Evolutionary conservation across 92 coral and sea anemone species (phyloP).

Genomic region (Zoanthus solanderi): DNA sequence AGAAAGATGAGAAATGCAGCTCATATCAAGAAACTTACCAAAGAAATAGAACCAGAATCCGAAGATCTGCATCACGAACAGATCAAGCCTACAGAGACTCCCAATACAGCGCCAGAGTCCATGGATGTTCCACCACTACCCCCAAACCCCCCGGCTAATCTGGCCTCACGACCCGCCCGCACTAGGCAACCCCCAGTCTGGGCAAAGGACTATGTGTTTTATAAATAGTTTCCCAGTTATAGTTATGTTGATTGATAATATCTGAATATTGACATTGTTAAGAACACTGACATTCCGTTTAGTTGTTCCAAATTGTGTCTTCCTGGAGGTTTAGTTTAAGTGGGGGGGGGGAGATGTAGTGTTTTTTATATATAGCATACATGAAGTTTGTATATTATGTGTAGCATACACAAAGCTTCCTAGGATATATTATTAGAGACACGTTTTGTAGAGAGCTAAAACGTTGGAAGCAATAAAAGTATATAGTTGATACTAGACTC

Average conservation of each 20-base stretch:
- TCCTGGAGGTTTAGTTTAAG: background rate
- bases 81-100: background rate
- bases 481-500: no score
- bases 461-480: no score
- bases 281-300: background rate
- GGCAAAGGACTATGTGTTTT: background rate
- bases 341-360: constrained; percentile 12
- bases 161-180: background rate
- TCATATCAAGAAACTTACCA: constrained; percentile 59
- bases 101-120: background rate
- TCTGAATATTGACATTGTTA: background rate
- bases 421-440: no score
- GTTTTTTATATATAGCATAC: background rate
- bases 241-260: constrained; percentile 1
- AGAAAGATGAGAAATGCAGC: constrained; percentile 66
- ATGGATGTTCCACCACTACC: background rate
- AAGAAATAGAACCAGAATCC: background rate
- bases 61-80: background rate
- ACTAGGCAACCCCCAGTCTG: background rate
- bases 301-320: background rate
- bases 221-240: background rate
- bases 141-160: constrained; percentile 2
- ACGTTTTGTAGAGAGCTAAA: no score
- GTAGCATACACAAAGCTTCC: no score
- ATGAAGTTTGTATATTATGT: background rate